These are phyloP conservation scores for Hylia prasina DNA, from an alignment of 2,113 vertebrate genomes.

Conservation along the genomic window DNA sequence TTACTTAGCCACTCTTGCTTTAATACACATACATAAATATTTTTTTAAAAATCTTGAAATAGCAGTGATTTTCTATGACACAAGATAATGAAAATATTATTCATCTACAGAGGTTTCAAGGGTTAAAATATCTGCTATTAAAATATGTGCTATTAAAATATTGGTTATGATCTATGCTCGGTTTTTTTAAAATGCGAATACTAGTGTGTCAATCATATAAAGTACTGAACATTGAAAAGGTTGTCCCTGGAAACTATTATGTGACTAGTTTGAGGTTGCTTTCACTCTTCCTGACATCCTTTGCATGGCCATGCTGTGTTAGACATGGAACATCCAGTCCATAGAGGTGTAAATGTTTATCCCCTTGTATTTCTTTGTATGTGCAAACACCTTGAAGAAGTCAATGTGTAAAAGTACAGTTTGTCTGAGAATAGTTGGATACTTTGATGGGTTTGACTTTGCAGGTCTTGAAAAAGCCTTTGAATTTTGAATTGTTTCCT, in stretches of 20 bases:
- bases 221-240: neutral
- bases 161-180: fast-evolving
- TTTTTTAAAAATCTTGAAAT: neutral
- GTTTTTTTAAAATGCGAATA: neutral
- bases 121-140: neutral
- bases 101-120: neutral
- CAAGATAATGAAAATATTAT: neutral
- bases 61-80: neutral
- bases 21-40: neutral
- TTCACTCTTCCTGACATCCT: neutral
- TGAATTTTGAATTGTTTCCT: neutral
- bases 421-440: neutral
- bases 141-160: neutral
- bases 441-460: neutral
- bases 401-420: neutral
- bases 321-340: neutral
- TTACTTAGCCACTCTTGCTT: neutral
- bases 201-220: neutral
- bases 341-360: fast-evolving
- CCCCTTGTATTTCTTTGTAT: neutral
- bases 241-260: neutral
- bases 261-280: neutral
- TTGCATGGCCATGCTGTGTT: neutral
- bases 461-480: neutral
- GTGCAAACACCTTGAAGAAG: neutral